Percentiles rank a stretch among this genome's conserved stretches.
phyloP scores from a whole-genome alignment of 2,113 vertebrate species.

The Lamprotornis superbus region DNA sequence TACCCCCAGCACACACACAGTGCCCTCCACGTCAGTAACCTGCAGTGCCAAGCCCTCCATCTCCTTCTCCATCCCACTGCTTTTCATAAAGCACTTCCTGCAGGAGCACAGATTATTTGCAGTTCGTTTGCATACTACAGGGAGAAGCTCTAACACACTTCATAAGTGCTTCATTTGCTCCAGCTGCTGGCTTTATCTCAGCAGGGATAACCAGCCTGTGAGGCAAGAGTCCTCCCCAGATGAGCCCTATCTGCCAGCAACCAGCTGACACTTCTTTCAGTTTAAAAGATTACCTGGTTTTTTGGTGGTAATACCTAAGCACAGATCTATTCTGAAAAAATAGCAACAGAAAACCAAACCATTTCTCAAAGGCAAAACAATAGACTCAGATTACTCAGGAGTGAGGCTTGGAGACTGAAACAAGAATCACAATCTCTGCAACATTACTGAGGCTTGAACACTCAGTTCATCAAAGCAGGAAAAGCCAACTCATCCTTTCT shows the following conservation, averaged over 20 bases:
- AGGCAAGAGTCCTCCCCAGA: conserved; percentile 31
- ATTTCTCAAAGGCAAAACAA: background rate
- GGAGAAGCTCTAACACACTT: background rate
- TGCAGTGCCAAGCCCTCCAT: background rate
- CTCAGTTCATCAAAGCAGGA: background rate
- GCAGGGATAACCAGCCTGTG: background rate
- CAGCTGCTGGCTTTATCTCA: conserved; percentile 31
- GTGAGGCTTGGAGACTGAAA: background rate
- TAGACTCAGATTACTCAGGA: background rate
- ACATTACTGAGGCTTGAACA: background rate
- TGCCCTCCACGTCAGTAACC: conserved; percentile 11
- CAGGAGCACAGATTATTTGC: background rate
- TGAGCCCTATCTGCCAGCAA: conserved; percentile 17
- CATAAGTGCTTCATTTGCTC: conserved; percentile 18
- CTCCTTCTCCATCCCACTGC: background rate
- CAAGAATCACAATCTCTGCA: background rate
- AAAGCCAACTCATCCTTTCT: background rate
- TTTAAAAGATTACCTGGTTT: background rate
- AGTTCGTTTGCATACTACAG: conserved; percentile 2
- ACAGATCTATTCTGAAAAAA: conserved; percentile 15
- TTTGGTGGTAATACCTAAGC: conserved; percentile 6
- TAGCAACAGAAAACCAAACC: background rate
- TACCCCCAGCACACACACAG: background rate
- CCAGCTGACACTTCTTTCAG: background rate
- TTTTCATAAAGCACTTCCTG: conserved; percentile 44